These are phyloP conservation scores for Agriopis marginaria DNA, from an alignment of 2,888 invertebrate species.

Conservation along the genomic window DNA sequence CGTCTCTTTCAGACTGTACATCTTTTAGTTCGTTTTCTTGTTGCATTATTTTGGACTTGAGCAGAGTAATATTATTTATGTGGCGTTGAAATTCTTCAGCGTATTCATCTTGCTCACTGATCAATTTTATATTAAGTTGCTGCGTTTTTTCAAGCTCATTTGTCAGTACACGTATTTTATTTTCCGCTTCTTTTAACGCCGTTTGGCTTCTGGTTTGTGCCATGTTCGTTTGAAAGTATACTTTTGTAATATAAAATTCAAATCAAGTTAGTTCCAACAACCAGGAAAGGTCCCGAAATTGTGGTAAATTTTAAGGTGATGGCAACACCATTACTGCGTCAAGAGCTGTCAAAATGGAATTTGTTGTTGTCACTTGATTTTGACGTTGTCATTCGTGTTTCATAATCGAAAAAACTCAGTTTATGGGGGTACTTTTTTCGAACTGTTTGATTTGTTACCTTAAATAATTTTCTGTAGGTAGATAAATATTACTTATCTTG, in stretches of 20 bases:
- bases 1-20: background rate
- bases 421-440: too few relatives aligned
- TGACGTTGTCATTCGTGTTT: background rate
- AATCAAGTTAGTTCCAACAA: background rate
- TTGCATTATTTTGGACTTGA: background rate
- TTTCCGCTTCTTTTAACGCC: slow-evolving; percentile 1
- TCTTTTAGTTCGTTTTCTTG: background rate
- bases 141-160: too few relatives aligned
- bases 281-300: background rate
- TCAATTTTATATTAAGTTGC: slow-evolving; percentile 2
- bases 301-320: background rate
- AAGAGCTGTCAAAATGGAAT: background rate
- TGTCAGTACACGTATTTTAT: too few relatives aligned
- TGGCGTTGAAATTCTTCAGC: background rate
- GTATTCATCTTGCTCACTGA: background rate
- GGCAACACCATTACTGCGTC: background rate
- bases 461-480: background rate
- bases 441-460: background rate
- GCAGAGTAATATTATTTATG: background rate
- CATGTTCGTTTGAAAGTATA: background rate
- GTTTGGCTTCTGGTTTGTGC: background rate
- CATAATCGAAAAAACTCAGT: background rate
- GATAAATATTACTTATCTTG: background rate
- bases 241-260: background rate
- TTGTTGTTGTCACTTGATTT: background rate